Base-by-base conservation (phyloP, 2,797 vertebrate genomes). In the Siniperca scherzeri region DNA sequence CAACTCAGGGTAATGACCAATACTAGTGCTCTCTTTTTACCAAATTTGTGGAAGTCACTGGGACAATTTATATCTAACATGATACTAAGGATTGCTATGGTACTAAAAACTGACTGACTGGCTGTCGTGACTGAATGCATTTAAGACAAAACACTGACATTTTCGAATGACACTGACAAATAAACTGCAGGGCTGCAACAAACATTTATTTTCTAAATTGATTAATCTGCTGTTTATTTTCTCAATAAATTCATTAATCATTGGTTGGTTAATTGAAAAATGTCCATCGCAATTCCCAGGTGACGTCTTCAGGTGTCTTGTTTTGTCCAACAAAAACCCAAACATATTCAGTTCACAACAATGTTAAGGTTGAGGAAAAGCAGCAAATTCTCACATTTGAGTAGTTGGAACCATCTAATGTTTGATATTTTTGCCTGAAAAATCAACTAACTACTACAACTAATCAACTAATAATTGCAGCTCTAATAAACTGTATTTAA, bases 61-160 rank as follows among this genome's bases (percentile, higher is more conserved):
- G n/a, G 40, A 46, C 27, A 3, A 17, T 52, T 74, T 30, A 44
- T 11, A 44, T 3, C 8, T 48, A 44, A 16, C 16, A 19, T 33
- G 53, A 59, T 42, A 12, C 3, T 12, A 38, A 33, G 12, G 64
- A 3, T 62, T 36, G 13, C 2, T 19, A 6, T 50, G 22, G 4
- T 21, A 13, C 52, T 46, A 40, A 52, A 38, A 53, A 62, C 22
- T 14, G 17, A 75, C 30, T 30, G 30, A 30, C 30, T 30, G 50
- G 7, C 50, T 50, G 65, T 62, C 5, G 4, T 46, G 60, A 70
- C 33, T 50, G 62, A 69, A 59, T 59, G 46, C 52, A 65, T 44
- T 33, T 55, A 46, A 70, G 5, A 11, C 13, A 74, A 48, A 80
- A 61, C 7, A 36, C 46, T 53, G 46, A 53, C 30, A 52, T 67